Conservation (phyloP, 1,140 invertebrate species). For the Neotoxoptera formosana region DNA sequence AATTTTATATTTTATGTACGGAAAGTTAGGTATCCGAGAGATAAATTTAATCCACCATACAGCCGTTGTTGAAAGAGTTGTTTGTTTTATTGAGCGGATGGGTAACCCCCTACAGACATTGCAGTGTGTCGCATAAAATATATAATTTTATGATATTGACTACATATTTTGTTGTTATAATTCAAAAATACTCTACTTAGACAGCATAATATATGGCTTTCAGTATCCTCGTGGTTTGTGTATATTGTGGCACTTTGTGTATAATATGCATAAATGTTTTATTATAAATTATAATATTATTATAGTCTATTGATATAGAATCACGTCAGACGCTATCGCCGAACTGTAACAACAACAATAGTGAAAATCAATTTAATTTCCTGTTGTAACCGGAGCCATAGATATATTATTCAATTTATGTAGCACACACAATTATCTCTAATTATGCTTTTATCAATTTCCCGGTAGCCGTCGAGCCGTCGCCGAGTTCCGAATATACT, state of each 20-base stretch:
- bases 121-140: background rate
- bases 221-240: background rate
- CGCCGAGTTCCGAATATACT: background rate
- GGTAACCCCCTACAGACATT: background rate
- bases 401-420: slow-evolving; percentile 5
- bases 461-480: background rate
- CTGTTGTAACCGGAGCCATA: background rate
- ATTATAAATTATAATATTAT: background rate
- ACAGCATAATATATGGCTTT: background rate
- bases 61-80: background rate
- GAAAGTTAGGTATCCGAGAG: background rate
- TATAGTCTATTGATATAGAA: background rate
- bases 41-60: background rate
- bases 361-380: slow-evolving; percentile 10
- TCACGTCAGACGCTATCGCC: background rate
- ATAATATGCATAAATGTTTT: background rate
- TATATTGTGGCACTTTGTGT: background rate
- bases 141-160: background rate
- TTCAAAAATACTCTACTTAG: background rate
- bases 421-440: background rate
- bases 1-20: background rate
- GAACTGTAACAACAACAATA: background rate
- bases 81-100: background rate
- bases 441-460: background rate
- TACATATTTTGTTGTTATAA: background rate